Base-by-base conservation (phyloP, 2,888 invertebrate genomes). In the Halictus quadricinctus region DNA sequence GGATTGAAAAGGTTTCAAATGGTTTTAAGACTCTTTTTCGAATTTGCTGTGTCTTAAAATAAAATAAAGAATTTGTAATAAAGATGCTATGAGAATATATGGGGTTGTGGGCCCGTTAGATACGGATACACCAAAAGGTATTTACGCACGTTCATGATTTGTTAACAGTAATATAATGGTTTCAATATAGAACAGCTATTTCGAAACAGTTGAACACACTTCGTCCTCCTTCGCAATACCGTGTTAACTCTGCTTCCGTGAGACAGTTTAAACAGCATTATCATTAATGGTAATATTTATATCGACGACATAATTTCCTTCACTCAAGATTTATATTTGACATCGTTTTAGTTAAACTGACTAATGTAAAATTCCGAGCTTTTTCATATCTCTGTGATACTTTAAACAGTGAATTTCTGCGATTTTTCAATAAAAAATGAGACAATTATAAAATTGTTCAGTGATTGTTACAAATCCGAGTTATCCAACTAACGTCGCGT, bases 171-270 rank as follows among this genome's bases (percentile, higher is more conserved):
- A 46, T 21, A 29, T 8, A 60, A 36, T 36, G 72, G 72, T 64
- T 60, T 25, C 79, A 73, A 64, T 79, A 79, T 72, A 73, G 79
- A 72, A 73, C 46, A 48, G 41, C n/a, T 36, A 15, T 29, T 46
- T 79, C n/a, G 18, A 64, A 73, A 46, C 64, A 79, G 60, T 60
- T 48, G 48, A 36, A 18, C 25, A 70, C 25, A 18, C 29, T 64
- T 48, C 21, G 18, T 48, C 48, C 43, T 15, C 64, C 48, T 29
- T 76, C 21, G 50, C 29, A 48, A 48, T 29, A 18, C 3, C 25
- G 18, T 48, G 6, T 8, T 48, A 48, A 72, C 15, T 25, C 48
- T 18, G 72, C 48, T 18, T 48, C 48, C 13, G 15, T 48, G 29
- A 15, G 25, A 10, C 4, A 5, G 41, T 60, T 29, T 29, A 25